Evolutionary conservation across 2,888 invertebrate genomes (phyloP).

Genomic region (Geotrupes spiniger): DNA sequence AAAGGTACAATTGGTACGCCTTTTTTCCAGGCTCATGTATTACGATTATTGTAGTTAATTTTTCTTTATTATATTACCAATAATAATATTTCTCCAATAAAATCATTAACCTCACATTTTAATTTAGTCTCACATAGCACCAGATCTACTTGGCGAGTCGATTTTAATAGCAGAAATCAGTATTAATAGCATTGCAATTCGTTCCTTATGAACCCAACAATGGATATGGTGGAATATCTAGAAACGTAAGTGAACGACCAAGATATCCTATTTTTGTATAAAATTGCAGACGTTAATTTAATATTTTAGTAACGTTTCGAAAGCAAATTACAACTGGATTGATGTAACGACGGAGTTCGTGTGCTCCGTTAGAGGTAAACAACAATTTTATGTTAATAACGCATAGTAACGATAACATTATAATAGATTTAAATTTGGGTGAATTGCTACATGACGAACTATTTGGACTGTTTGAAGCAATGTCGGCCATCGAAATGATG

Average conservation of each 20-base stretch:
- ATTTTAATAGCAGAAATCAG: too few species aligned
- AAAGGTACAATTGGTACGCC: too few species aligned
- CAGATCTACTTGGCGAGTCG: too few species aligned
- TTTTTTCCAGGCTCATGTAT: too few species aligned
- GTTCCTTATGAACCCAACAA: too few species aligned
- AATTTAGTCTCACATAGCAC: too few species aligned
- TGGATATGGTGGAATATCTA: constrained; percentile 18
- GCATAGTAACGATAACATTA: too few species aligned
- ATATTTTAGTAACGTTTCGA: constrained; percentile 16
- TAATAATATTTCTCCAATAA: too few species aligned
- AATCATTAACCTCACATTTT: too few species aligned
- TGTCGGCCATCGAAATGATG: constrained; percentile 99
- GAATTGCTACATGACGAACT: constrained; percentile 89
- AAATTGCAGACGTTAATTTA: neutral
- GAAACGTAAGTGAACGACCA: constrained; percentile 14
- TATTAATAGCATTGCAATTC: too few species aligned
- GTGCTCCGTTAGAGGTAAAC: constrained; percentile 58
- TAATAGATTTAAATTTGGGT: constrained; percentile 75
- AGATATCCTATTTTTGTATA: neutral
- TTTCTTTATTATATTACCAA: too few species aligned
- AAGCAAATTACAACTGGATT: constrained; percentile 60
- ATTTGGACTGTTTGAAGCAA: constrained; percentile 94
- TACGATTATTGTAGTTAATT: too few species aligned
- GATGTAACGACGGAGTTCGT: constrained; percentile 58
- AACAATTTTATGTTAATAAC: neutral